Percentiles rank a stretch among this genome's conserved stretches.
Conservation (phyloP, 2,888 invertebrate genomes). For the Macrosoma leucophasiata region DNA sequence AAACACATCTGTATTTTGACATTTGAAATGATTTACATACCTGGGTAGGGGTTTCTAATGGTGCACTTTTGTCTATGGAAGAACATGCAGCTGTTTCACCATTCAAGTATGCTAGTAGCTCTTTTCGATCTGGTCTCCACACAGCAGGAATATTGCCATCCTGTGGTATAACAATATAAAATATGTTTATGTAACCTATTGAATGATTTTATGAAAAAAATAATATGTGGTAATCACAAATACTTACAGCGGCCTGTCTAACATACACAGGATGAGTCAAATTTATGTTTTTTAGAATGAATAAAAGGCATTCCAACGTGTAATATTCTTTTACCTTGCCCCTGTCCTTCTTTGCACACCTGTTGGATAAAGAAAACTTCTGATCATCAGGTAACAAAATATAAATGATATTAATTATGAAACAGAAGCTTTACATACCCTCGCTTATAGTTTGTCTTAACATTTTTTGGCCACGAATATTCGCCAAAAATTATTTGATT, state of each 20-base stretch:
- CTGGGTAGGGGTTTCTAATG: slow-evolving; percentile 95
- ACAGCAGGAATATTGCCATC: slow-evolving; percentile 96
- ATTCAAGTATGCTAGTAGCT: slow-evolving; percentile 94
- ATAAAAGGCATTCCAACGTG: slow-evolving; percentile 95
- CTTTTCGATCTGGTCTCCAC: slow-evolving; percentile 96
- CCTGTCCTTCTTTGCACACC: slow-evolving; percentile 94
- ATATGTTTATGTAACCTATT: neutral
- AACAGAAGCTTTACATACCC: slow-evolving; percentile 86
- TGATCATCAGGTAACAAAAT: slow-evolving; percentile 11
- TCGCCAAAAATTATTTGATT: slow-evolving; percentile 98
- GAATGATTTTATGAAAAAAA: neutral
- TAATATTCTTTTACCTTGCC: slow-evolving; percentile 97
- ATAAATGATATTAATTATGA: slow-evolving; percentile 3
- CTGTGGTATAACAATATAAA: slow-evolving; percentile 48
- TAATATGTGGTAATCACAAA: neutral
- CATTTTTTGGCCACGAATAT: slow-evolving; percentile 99
- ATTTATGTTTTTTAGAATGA: slow-evolving; percentile 94
- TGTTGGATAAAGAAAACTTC: slow-evolving; percentile 50
- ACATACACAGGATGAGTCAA: slow-evolving; percentile 98
- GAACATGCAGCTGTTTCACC: slow-evolving; percentile 94
- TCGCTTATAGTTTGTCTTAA: slow-evolving; percentile 98
- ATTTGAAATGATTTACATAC: too few relatives aligned
- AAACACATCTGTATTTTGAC: too few relatives aligned
- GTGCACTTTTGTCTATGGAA: slow-evolving; percentile 98
- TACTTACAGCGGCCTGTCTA: slow-evolving; percentile 94